phyloP scores from a whole-genome alignment of 2,888 invertebrate species.

The Caenorhabditis macrosperma region DNA sequence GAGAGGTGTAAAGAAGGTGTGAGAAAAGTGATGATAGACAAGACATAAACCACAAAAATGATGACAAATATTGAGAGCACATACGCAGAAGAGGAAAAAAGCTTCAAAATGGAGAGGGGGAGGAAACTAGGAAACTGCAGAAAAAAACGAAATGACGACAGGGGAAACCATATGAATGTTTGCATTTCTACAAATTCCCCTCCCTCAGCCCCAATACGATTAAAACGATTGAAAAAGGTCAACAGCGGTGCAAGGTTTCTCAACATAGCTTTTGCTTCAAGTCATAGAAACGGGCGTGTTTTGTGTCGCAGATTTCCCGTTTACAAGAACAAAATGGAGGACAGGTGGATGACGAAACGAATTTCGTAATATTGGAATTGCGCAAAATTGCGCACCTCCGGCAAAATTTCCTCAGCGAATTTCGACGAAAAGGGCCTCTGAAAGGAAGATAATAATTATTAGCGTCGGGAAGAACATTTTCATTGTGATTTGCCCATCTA shows the following conservation, averaged over 20 bases:
- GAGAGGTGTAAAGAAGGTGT: constrained; percentile 14
- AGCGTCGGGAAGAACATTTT: too few species aligned
- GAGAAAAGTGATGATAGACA: constrained; percentile 35
- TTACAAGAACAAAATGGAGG: background rate
- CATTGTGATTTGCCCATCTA: too few species aligned
- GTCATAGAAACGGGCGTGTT: background rate
- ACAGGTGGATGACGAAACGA: background rate
- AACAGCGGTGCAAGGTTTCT: background rate
- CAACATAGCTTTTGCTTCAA: background rate
- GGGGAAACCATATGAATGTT: background rate
- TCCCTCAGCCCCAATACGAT: background rate
- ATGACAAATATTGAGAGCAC: constrained; percentile 23
- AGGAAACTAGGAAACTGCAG: constrained; percentile 1
- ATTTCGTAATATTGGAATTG: constrained; percentile 11
- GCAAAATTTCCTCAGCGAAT: background rate
- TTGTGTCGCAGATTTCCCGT: background rate
- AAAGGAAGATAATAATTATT: background rate
- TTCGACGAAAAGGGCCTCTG: constrained; percentile 7
- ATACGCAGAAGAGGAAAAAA: background rate
- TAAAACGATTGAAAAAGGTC: background rate
- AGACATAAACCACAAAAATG: constrained; percentile 42
- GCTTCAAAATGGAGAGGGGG: background rate
- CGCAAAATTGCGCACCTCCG: background rate
- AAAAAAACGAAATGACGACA: background rate
- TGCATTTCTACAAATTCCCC: background rate